Base-by-base conservation (phyloP, 2,888 invertebrate species). In the Eristalis pertinax region DNA sequence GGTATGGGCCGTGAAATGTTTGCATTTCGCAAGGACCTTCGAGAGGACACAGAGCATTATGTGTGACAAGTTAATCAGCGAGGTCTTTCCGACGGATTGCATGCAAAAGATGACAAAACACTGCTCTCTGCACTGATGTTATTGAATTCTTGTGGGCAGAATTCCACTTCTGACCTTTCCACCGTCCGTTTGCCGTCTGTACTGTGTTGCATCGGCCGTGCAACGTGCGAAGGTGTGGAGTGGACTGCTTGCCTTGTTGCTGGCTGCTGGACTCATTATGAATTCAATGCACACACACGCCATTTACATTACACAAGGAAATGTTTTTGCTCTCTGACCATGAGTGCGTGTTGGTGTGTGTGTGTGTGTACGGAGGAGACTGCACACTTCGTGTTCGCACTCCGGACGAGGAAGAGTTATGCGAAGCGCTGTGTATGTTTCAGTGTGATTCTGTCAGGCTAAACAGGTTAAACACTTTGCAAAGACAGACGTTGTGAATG, bases 41-140 rank as follows among this genome's bases (percentile, higher is more conserved):
- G 15, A 68, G 43, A 35, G 58, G 24, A 84, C 84, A 76, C 79
- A 80, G 32, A 76, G 75, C 73, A 76, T 84, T 76, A 84, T 80
- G 76, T 79, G 72, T 80, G 80, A 87, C 84, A 80, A 87, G 72
- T 68, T 84, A 87, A 84, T 87, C 80, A 87, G 84, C 69, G 72
- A 64, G 68, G 43, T 24, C 69, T 24, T 70, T 50, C 41, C 22
- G 19, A 65, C 35, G 62, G 29, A 50, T 50, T 50, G 50, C 50
- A 50, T 50, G 50, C 50, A 19, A 50, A 79, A 43, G 35, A 73
- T 67, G 64, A 79, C 35, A 58, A 50, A 62, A 73, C 58, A 64
- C 24, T 13, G 32, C 72, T 32, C 38, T 29, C 43, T 32, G 41
- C 26, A 22, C 63, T 24, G 24, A 70, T 86, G 60, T 74, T 64